Evolutionary conservation across 2,797 vertebrate genomes (phyloP).

Genomic region (Octomys mimax): DNA sequence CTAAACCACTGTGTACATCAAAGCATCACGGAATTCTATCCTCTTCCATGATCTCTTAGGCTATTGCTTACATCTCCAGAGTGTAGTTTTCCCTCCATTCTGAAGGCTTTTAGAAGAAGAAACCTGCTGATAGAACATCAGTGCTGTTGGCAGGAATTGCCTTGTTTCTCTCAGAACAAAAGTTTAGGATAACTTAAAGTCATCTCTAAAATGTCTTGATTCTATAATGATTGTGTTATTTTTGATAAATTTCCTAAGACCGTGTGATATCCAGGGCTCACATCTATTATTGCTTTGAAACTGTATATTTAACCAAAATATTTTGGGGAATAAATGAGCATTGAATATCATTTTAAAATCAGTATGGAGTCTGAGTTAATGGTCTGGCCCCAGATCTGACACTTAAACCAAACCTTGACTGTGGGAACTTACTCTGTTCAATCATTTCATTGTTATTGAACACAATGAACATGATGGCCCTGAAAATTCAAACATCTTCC

Average conservation of each 20-base stretch:
- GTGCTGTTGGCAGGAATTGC: constrained; percentile 20
- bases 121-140: neutral
- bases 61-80: constrained; percentile 31
- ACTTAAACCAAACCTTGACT: neutral
- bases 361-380: neutral
- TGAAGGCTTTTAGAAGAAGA: neutral
- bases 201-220: constrained; percentile 71
- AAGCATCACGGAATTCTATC: constrained; percentile 59
- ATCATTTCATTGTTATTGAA: constrained; percentile 28
- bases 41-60: constrained; percentile 9
- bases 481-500: constrained; percentile 44
- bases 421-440: constrained; percentile 65
- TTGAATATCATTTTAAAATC: constrained; percentile 58
- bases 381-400: constrained; percentile 51
- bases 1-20: neutral
- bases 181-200: constrained; percentile 53
- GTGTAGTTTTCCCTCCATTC: neutral
- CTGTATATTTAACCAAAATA: constrained; percentile 72
- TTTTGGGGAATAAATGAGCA: constrained; percentile 51
- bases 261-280: constrained; percentile 5
- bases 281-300: constrained; percentile 78
- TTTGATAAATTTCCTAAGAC: constrained; percentile 67
- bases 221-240: constrained; percentile 62
- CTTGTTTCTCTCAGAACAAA: constrained; percentile 64
- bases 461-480: neutral